Conservation (phyloP, 2,888 invertebrate species). For the Epinotia ramella region DNA sequence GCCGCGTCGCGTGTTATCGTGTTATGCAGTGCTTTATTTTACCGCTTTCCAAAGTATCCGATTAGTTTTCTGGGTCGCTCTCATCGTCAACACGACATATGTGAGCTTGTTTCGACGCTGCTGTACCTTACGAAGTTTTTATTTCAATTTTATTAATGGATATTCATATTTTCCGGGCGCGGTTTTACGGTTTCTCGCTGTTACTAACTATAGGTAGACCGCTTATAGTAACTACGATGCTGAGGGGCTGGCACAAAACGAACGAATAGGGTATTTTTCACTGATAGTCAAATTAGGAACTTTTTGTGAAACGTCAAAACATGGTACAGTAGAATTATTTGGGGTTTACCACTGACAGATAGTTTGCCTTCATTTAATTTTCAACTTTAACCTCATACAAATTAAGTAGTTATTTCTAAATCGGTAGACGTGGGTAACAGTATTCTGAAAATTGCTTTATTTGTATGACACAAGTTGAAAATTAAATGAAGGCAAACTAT, state of each 20-base stretch:
- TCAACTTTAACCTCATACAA: too few relatives aligned
- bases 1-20: conserved; percentile 27
- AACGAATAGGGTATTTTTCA: too few relatives aligned
- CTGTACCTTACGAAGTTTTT: background rate
- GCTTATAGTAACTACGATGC: background rate
- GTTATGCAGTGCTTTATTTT: conserved; percentile 31
- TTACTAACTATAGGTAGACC: background rate
- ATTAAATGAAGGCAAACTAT: too few relatives aligned
- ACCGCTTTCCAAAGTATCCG: conserved; percentile 20
- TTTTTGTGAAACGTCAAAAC: too few relatives aligned
- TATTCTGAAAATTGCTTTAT: too few relatives aligned
- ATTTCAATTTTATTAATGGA: background rate
- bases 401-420: too few relatives aligned
- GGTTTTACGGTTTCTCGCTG: background rate
- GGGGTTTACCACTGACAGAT: too few relatives aligned
- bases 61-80: conserved; percentile 7
- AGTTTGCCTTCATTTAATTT: too few relatives aligned
- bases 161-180: background rate
- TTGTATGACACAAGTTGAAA: too few relatives aligned
- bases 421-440: too few relatives aligned
- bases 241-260: background rate
- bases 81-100: background rate
- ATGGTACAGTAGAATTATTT: too few relatives aligned
- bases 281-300: too few relatives aligned
- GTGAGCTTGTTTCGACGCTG: background rate